A percentile compares a stretch with the other conserved stretches of the same genome.
These are phyloP conservation scores for Agrotis ipsilon DNA, from an alignment of 2,888 invertebrate genomes.

Conservation along the genomic window DNA sequence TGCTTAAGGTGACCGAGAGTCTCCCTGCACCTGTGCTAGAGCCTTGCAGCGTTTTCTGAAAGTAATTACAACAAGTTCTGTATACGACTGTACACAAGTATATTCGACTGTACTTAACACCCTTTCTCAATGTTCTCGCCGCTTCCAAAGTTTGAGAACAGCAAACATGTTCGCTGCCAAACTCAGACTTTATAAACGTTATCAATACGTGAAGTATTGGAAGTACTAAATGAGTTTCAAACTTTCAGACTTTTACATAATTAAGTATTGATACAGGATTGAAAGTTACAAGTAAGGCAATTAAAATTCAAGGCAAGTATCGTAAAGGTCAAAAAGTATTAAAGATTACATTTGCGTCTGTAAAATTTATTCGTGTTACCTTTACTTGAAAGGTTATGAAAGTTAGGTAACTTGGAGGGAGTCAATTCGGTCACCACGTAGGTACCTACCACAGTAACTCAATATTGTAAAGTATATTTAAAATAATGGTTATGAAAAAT, in stretches of 20 bases:
- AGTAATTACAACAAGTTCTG: constrained; percentile 15
- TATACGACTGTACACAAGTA: too few species aligned
- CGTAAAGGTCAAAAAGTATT: not conserved
- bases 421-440: not conserved
- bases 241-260: not conserved
- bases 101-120: constrained; percentile 12
- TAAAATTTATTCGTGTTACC: not conserved
- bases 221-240: not conserved
- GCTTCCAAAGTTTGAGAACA: constrained; percentile 31
- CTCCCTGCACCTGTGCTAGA: too few species aligned
- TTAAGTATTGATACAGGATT: not conserved
- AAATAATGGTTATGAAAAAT: too few species aligned
- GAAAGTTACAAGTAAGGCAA: not conserved
- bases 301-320: not conserved
- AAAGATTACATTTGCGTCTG: not conserved
- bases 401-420: not conserved
- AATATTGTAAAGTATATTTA: too few species aligned
- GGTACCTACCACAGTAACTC: too few species aligned
- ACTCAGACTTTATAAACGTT: constrained; percentile 4
- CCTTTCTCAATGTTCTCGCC: constrained; percentile 3
- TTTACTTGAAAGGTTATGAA: not conserved
- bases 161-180: constrained; percentile 18
- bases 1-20: too few species aligned
- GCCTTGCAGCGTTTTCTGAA: not conserved
- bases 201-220: constrained; percentile 21